Conservation (phyloP, 2,113 vertebrate genomes). For the Otolemur garnettii region DNA sequence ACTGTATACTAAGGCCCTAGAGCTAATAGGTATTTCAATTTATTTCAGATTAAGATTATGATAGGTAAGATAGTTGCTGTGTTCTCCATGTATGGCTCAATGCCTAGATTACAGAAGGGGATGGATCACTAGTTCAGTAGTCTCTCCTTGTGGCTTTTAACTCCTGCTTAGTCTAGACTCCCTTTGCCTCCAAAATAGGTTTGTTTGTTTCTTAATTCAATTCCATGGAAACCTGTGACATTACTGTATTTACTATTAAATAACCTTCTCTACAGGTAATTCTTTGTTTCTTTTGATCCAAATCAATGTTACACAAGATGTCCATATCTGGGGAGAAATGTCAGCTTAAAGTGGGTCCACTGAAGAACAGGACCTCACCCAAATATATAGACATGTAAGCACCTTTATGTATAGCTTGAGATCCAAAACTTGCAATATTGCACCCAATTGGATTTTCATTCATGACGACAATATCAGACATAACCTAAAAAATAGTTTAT, state of each 20-base stretch:
- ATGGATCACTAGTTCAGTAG: not conserved
- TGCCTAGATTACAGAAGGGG: not conserved
- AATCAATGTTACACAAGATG: not conserved
- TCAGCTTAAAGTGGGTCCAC: not conserved
- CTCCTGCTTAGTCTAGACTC: not conserved
- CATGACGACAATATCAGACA: not conserved
- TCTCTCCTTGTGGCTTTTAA: not conserved
- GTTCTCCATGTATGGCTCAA: not conserved
- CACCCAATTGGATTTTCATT: not conserved
- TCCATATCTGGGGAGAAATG: not conserved
- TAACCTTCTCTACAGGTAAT: not conserved
- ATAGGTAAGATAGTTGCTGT: not conserved
- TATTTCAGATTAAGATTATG: conserved; percentile 3
- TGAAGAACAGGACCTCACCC: not conserved
- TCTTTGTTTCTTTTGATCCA: conserved; percentile 7
- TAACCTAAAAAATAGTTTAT: not conserved
- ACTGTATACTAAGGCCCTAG: not conserved
- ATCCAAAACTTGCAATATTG: not conserved
- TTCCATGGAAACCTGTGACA: not conserved
- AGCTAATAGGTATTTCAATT: not conserved
- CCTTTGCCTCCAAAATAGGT: not conserved
- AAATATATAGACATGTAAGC: not conserved
- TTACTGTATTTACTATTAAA: conserved; percentile 49
- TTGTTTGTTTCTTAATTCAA: not conserved
- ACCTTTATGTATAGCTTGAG: not conserved